Base-by-base conservation (phyloP, 2,113 vertebrate genomes). In the Psittacula cyanocephala region DNA sequence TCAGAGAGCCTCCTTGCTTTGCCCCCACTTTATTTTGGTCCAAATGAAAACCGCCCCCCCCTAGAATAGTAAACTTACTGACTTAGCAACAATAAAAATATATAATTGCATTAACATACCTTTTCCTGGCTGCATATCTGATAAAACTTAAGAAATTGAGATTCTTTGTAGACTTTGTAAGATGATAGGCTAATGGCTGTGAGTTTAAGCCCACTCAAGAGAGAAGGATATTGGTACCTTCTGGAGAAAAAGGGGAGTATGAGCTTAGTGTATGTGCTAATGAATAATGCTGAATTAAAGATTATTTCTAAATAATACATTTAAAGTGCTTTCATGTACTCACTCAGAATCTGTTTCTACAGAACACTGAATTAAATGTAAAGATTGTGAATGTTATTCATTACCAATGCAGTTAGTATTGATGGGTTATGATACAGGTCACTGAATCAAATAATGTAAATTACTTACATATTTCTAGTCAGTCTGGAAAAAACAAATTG, bases 391-490 rank as follows among this genome's bases (percentile, higher is more conserved):
- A 83, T 89, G 53, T 81, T 63, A 64, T 33, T 97, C 14, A 49
- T 95, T 94, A 67, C 41, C 43, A 74, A 31, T 7, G 6, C 75
- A 70, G 70, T 94, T 94, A 79, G n/a, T 92, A 88, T 86, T 84
- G 92, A 79, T 94, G 71, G 79, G 37, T 85, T 94, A 68, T 77
- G 67, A 91, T 86, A 59, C 47, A 91, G 75, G 65, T 85, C 80
- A 91, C 37, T 93, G 96, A 94, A 93, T 72, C 55, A 95, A 93
- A 85, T 64, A 29, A 31, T 89, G 47, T 78, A 72, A 85, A 83
- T 83, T 33, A 28, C 65, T 84, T 72, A 63, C 4, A 17, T 76
- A 50, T 91, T 90, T 93, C 47, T 87, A 50, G 79, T 93, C n/a
- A 53, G 43, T 74, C 28, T 91, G 67, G 46, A 64, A 74, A 72